Conservation (phyloP, 2,797 vertebrate genomes). For the Distichodus sexfasciatus region DNA sequence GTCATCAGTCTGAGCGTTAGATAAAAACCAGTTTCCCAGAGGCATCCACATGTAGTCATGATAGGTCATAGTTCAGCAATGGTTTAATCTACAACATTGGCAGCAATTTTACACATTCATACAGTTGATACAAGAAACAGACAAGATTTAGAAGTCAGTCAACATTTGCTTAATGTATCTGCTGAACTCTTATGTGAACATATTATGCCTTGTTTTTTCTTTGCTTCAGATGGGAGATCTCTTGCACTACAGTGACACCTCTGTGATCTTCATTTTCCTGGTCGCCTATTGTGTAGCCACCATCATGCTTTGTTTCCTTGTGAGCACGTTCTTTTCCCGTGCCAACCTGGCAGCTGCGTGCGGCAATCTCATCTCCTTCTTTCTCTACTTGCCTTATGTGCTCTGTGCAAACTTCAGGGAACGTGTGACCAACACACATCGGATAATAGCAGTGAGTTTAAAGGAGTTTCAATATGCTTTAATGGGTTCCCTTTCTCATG, state of each 20-base stretch:
- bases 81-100: no score
- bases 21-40: no score
- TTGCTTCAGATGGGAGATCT: constrained; percentile 79
- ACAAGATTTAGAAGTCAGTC: no score
- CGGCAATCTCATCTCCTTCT: constrained; percentile 85
- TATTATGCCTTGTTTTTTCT: neutral
- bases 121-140: no score
- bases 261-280: constrained; percentile 84
- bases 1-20: neutral
- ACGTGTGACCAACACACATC: constrained; percentile 69
- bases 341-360: constrained; percentile 89
- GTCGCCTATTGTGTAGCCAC: constrained; percentile 84
- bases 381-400: constrained; percentile 86
- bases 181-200: neutral
- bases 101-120: no score
- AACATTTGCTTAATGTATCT: no score
- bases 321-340: constrained; percentile 84
- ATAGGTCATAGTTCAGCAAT: no score
- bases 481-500: no score
- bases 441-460: constrained; percentile 77
- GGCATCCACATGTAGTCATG: no score
- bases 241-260: constrained; percentile 83
- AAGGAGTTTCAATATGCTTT: no score
- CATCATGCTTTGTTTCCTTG: constrained; percentile 89
- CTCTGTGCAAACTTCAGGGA: constrained; percentile 87